Base-by-base conservation (phyloP, 2,888 invertebrate species). In the Erannis defoliaria region DNA sequence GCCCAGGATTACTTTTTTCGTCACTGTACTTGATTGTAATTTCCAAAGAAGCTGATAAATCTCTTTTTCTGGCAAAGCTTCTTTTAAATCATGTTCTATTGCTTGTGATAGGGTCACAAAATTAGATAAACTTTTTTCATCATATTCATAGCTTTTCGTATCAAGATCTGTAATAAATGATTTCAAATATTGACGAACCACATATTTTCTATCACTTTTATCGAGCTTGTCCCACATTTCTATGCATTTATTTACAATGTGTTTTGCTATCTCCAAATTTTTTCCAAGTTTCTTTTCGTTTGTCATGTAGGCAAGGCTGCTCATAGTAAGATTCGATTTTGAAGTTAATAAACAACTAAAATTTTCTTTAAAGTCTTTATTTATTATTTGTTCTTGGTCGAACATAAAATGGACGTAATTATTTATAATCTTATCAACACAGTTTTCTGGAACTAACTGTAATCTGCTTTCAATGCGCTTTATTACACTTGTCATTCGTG, bases 271-370 rank as follows among this genome's bases (percentile, higher is more conserved):
- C n/a, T 38, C 19, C 2, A 54, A 6, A 38, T 55, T 67, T 16
- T 50, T 61, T 31, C 37, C 21, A n/a, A 60, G 38, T 50, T 63
- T 57, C 0, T 42, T 45, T 26, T 56, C 46, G 12, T 53, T 56
- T 26, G 46, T 14, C 5, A 67, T 53, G 4, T 61, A 54, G 3
- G 57, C 9, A 21, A 67, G 55, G 14, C 55, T 43, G 18, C 29
- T 49, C 14, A 48, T 16, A 46, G 50, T 53, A 10, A 68, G 58
- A 12, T 61, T 23, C 63, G 56, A 68, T 55, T 65, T 68, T 5
- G 58, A 42, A 37, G 38, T 19, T 14, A 60, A 16, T 12, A 68
- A 31, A 0, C 50, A 18, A 26, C 38, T 23, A n/a, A 51, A 10
- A 2, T 26, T 37, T 18, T 42, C 5, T 16, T 45, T 55, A 10